Conservation (phyloP, 2,888 invertebrate species). For the Ypsolopha scabrella region DNA sequence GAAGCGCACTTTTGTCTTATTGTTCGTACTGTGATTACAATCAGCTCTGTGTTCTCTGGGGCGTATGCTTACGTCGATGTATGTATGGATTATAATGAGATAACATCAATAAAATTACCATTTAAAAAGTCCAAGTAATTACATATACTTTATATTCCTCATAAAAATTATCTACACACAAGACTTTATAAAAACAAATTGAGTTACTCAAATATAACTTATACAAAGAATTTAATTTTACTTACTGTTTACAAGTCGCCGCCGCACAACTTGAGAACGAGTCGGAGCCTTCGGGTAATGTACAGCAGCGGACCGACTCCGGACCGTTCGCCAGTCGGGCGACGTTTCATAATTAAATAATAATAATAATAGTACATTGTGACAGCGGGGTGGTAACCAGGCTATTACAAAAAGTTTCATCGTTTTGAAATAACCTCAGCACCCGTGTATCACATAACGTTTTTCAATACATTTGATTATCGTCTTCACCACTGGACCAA, state of each 20-base stretch:
- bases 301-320: neutral
- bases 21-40: neutral
- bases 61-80: neutral
- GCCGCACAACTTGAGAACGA: neutral
- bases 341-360: neutral
- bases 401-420: too few relatives aligned
- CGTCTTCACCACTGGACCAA: too few relatives aligned
- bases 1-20: conserved; percentile 8
- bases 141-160: conserved; percentile 66
- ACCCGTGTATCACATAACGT: too few relatives aligned
- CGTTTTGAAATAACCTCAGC: too few relatives aligned
- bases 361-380: too few relatives aligned
- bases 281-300: neutral
- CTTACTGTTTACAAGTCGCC: neutral
- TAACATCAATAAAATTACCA: conserved; percentile 11
- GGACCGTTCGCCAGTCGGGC: neutral
- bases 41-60: neutral
- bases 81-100: neutral
- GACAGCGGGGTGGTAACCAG: too few relatives aligned
- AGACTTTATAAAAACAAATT: conserved; percentile 60
- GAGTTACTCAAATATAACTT: conserved; percentile 55
- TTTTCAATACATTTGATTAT: too few relatives aligned
- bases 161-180: conserved; percentile 69
- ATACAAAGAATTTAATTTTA: conserved; percentile 33
- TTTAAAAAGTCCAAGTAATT: conserved; percentile 46